phyloP scores from a whole-genome alignment of 2,797 vertebrate species.

The Pitangus sulphuratus region DNA sequence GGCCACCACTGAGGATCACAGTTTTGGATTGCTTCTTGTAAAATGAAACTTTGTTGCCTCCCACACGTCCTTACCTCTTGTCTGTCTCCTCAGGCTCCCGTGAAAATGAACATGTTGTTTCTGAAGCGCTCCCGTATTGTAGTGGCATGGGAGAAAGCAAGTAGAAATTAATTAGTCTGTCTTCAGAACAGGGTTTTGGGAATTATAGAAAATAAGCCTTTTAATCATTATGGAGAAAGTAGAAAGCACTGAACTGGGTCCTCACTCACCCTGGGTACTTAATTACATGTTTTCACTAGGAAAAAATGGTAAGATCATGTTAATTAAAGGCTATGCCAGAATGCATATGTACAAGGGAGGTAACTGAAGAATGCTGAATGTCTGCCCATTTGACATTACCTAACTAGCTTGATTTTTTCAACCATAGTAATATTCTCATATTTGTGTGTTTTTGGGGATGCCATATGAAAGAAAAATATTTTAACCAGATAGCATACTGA shows the following conservation, averaged over 20 bases:
- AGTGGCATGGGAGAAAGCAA: neutral
- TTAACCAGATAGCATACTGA: neutral
- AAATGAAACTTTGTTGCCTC: neutral
- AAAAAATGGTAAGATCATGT: neutral
- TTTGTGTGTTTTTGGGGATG: constrained; percentile 13
- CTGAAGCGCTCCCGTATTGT: neutral
- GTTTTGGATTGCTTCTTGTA: neutral
- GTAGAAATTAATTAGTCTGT: constrained; percentile 47
- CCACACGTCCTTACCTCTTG: neutral
- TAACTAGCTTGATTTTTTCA: constrained; percentile 52
- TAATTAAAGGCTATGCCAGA: constrained; percentile 57
- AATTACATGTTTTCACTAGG: constrained; percentile 43
- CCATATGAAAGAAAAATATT: constrained; percentile 14
- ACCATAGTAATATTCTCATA: neutral
- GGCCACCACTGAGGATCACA: neutral
- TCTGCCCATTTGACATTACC: constrained; percentile 27
- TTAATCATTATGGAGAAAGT: constrained; percentile 27
- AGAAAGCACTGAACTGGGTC: constrained; percentile 8
- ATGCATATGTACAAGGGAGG: neutral
- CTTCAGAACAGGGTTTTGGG: neutral
- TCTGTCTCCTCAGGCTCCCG: neutral
- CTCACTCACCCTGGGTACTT: neutral
- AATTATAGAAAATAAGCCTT: constrained; percentile 41
- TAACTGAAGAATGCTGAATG: constrained; percentile 37
- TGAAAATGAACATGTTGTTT: constrained; percentile 15